phyloP scores from a whole-genome alignment of 2,113 vertebrate genomes.

The Sminthopsis crassicaudata region DNA sequence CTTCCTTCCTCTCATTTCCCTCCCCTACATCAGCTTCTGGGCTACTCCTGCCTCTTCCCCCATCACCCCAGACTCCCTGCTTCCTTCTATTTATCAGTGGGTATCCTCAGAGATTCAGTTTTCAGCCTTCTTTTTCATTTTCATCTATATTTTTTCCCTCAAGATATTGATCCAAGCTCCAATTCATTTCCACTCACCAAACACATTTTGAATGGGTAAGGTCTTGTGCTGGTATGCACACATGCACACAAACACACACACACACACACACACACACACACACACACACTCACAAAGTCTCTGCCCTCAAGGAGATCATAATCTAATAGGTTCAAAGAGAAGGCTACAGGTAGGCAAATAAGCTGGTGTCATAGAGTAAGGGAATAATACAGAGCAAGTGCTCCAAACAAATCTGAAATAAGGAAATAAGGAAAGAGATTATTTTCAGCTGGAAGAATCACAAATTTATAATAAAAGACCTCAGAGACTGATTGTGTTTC shows the following conservation, averaged over 20 bases:
- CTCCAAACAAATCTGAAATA: too few species aligned
- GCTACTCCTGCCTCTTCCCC: neutral
- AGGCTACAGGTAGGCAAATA: neutral
- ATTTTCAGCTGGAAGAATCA: neutral
- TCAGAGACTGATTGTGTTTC: neutral
- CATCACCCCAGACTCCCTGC: neutral
- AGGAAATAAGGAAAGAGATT: neutral
- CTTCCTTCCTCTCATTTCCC: fast-evolving
- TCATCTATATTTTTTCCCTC: neutral
- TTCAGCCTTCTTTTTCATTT: neutral
- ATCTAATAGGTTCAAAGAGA: neutral
- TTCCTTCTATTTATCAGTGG: neutral
- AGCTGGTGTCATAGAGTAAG: neutral
- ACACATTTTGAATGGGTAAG: neutral
- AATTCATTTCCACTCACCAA: neutral
- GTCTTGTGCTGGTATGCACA: neutral
- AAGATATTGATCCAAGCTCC: neutral
- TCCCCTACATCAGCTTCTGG: neutral
- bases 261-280: too few species aligned
- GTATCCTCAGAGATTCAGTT: neutral
- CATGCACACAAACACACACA: too few species aligned
- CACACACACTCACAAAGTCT: too few species aligned
- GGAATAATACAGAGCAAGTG: neutral
- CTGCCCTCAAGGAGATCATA: neutral
- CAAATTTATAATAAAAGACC: too few species aligned